Evolutionary conservation across 2,113 vertebrate species (phyloP).

Genomic region (Tor tambroides): DNA sequence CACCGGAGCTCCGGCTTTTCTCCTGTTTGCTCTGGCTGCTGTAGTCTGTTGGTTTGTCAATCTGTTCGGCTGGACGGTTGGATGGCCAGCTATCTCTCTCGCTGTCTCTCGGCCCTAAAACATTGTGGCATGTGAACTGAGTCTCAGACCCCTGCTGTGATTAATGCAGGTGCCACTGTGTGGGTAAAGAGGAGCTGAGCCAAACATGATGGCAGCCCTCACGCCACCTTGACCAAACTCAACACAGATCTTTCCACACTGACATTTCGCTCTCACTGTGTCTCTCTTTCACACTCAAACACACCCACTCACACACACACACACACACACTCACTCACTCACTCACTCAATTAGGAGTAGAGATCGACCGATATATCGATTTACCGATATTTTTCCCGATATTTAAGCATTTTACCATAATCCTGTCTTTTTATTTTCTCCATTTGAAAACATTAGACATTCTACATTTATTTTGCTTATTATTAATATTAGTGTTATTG

Average conservation of each 20-base stretch:
- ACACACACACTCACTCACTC: background rate
- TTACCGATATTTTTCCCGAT: no score
- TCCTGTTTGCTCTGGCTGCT: conserved; percentile 16
- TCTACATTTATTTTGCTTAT: no score
- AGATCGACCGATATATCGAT: no score
- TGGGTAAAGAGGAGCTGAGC: background rate
- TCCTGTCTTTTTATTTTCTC: no score
- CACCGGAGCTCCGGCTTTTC: conserved; percentile 10
- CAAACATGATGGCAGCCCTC: conserved; percentile 1
- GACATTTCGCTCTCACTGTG: background rate
- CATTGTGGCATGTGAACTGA: conserved; percentile 1
- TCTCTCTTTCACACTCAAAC: background rate
- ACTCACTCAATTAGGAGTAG: background rate
- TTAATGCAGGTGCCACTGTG: conserved; percentile 50
- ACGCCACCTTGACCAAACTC: background rate
- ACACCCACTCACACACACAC: background rate
- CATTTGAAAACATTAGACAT: no score
- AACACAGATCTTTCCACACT: conserved; percentile 2
- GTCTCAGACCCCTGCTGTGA: conserved; percentile 40
- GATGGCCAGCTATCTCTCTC: conserved; percentile 30
- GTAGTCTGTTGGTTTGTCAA: conserved; percentile 27
- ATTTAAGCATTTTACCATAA: no score
- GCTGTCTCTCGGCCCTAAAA: background rate
- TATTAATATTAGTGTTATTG: no score
- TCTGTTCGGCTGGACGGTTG: background rate